Percentiles rank a stretch among this genome's conserved stretches.
Evolutionary conservation across 2,797 vertebrate species (phyloP).

Genomic region (Sebastes vulpes): DNA sequence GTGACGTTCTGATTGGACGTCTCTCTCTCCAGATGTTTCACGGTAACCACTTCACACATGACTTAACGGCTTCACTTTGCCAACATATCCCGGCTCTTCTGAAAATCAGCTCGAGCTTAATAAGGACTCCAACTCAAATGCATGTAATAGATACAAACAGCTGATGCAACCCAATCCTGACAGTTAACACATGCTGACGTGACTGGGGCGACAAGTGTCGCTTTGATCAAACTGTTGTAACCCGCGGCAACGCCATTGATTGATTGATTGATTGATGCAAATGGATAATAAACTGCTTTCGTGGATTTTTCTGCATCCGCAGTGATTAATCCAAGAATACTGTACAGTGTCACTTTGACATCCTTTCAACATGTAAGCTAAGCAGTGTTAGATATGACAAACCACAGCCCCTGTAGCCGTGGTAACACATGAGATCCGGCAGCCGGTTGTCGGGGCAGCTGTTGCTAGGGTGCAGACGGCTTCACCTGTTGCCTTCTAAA

Average conservation of each 20-base stretch:
- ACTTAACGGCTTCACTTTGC: not conserved
- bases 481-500: slow-evolving; percentile 67
- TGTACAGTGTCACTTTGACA: not conserved
- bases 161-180: slow-evolving; percentile 36
- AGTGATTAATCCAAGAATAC: not conserved
- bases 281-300: not conserved
- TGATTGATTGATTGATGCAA: not conserved
- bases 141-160: slow-evolving; percentile 46
- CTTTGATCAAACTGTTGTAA: slow-evolving; percentile 8
- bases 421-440: slow-evolving; percentile 19
- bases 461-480: slow-evolving; percentile 49
- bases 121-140: slow-evolving; percentile 9
- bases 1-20: not conserved
- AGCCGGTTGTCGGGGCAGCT: slow-evolving; percentile 55
- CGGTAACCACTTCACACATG: not conserved
- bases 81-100: not conserved
- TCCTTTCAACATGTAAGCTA: not conserved
- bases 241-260: not conserved
- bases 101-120: not conserved
- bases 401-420: slow-evolving; percentile 9
- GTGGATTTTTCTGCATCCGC: not conserved
- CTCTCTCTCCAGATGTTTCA: not conserved
- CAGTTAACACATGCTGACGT: slow-evolving; percentile 22
- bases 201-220: not conserved
- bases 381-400: not conserved